Evolutionary conservation across 2,797 vertebrate genomes (phyloP).

Genomic region (Champsocephalus esox): DNA sequence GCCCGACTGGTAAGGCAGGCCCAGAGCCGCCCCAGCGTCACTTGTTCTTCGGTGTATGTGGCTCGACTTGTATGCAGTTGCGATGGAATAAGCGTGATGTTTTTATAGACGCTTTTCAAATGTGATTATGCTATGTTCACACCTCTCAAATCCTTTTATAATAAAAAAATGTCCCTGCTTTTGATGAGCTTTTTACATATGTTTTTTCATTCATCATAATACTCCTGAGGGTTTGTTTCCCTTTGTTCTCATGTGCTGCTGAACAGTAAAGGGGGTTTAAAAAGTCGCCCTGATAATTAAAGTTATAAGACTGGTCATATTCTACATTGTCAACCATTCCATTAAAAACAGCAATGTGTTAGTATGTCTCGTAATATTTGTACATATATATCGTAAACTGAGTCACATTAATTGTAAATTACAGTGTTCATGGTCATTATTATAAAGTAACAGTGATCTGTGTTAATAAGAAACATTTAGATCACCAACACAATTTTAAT

Average conservation of each 20-base stretch:
- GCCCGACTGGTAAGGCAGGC: conserved; percentile 36
- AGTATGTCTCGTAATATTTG: not conserved
- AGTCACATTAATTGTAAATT: not conserved
- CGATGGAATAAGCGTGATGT: not conserved
- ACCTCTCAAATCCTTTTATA: not conserved
- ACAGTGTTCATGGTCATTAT: not conserved
- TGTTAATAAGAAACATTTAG: not conserved
- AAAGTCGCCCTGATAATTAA: not conserved
- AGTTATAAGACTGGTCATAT: not conserved
- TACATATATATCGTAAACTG: not conserved
- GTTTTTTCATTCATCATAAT: not conserved
- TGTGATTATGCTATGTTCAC: not conserved
- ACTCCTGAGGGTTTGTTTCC: not conserved
- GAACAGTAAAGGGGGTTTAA: not conserved
- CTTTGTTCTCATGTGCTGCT: not conserved
- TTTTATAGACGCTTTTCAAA: not conserved
- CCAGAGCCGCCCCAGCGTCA: conserved; percentile 16
- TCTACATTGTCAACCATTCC: not conserved
- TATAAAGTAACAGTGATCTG: not conserved
- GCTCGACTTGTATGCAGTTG: not conserved
- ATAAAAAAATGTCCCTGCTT: not conserved
- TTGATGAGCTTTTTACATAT: not conserved
- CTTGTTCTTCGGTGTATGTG: conserved; percentile 15
- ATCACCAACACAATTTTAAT: too few relatives aligned
- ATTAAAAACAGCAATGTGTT: not conserved